A percentile compares a stretch with the other conserved stretches of the same genome.
Conservation (phyloP, 2,797 vertebrate genomes). For the Morelia viridis region DNA sequence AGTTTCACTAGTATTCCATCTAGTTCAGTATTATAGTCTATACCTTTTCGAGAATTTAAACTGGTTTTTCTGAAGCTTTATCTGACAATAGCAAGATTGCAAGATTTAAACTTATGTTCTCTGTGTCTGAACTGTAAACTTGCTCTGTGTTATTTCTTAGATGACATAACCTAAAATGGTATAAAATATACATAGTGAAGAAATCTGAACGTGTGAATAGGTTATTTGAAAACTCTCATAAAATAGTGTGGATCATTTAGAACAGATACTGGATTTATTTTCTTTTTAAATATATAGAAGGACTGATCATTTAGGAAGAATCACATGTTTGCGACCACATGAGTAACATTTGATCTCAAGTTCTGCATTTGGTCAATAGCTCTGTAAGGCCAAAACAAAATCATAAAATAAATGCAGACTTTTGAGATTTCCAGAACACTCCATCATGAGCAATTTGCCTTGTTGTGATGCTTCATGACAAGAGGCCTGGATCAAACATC, state of each 20-base stretch:
- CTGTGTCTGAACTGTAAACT: not conserved
- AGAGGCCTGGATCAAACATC: not conserved
- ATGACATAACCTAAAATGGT: not conserved
- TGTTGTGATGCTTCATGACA: not conserved
- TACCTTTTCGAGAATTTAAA: not conserved
- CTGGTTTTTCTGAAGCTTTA: not conserved
- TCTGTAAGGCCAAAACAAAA: not conserved
- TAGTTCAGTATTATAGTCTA: not conserved
- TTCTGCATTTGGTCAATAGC: not conserved
- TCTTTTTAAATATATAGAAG: not conserved
- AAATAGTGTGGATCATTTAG: not conserved
- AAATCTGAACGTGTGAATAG: not conserved
- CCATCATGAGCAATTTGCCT: not conserved
- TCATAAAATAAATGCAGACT: not conserved
- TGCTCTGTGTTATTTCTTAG: not conserved
- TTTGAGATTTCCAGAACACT: not conserved
- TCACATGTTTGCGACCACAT: not conserved
- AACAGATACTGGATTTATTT: conserved; percentile 1
- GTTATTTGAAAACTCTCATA: not conserved
- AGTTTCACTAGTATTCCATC: not conserved
- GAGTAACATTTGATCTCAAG: not conserved
- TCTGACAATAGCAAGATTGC: not conserved
- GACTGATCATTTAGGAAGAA: not conserved
- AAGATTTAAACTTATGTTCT: not conserved
- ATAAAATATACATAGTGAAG: not conserved